Percentiles rank a stretch among this genome's conserved stretches.
Conservation (phyloP, 2,797 vertebrate genomes). For the Heteromormyrus szaboi region DNA sequence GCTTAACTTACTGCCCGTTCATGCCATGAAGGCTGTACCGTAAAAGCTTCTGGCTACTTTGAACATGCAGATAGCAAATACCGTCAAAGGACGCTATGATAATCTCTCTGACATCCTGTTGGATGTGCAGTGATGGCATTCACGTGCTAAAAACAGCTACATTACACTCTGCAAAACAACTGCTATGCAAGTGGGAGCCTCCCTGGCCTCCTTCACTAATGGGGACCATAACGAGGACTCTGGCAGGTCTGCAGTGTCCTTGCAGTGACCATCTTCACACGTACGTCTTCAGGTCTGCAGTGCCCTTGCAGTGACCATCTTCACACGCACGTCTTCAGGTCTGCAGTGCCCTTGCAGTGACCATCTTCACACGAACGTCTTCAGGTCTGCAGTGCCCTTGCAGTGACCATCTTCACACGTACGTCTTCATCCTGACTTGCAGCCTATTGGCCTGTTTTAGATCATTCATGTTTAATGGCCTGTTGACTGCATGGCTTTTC, state of each 20-base stretch:
- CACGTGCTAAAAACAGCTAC: background rate
- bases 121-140: background rate
- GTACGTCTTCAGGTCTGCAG: background rate
- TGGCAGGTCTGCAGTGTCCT: background rate
- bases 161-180: background rate
- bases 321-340: too few species aligned
- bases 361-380: too few species aligned
- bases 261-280: background rate
- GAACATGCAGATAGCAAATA: background rate
- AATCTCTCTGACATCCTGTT: background rate
- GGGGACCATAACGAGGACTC: background rate
- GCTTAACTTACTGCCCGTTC: background rate
- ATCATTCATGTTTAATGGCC: constrained; percentile 7
- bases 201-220: background rate
- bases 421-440: constrained; percentile 1
- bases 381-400: too few species aligned
- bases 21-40: background rate
- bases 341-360: too few species aligned
- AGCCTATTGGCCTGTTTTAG: background rate
- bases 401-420: background rate
- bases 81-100: background rate
- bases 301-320: too few species aligned
- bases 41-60: background rate
- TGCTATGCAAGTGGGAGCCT: background rate
- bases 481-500: background rate